A percentile compares a stretch with the other conserved stretches of the same genome.
Conservation (phyloP, 2,113 vertebrate species). For the Aegithalos caudatus region DNA sequence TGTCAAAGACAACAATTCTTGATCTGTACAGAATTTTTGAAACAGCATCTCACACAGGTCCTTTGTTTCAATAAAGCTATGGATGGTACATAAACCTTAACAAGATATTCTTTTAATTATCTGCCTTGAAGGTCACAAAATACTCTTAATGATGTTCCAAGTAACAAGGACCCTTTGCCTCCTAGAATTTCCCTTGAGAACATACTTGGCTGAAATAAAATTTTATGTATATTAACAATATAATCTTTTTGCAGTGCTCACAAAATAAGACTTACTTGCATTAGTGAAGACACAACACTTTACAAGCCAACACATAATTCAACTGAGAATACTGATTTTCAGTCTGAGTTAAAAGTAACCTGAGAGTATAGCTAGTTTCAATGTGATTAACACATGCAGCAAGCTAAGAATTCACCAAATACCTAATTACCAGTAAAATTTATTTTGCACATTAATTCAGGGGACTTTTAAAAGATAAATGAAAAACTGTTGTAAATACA, state of each 20-base stretch:
- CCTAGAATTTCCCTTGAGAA: background rate
- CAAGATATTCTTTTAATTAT: background rate
- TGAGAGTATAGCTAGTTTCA: background rate
- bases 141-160: slow-evolving; percentile 17
- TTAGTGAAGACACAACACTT: slow-evolving; percentile 32
- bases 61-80: slow-evolving; percentile 10
- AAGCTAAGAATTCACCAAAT: background rate
- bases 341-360: background rate
- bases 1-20: slow-evolving; percentile 23
- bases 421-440: background rate
- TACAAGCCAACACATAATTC: slow-evolving; percentile 3
- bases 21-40: slow-evolving; percentile 1
- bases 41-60: background rate
- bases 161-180: slow-evolving; percentile 17
- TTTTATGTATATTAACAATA: background rate
- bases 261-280: background rate
- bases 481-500: background rate
- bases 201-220: background rate
- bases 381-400: background rate
- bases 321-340: slow-evolving; percentile 19
- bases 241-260: background rate
- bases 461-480: background rate
- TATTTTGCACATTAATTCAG: background rate
- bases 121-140: background rate
- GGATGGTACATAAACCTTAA: slow-evolving; percentile 3